Percentiles rank a stretch among this genome's conserved stretches.
Evolutionary conservation across 2,113 vertebrate species (phyloP).

Genomic region (Tyto alba): DNA sequence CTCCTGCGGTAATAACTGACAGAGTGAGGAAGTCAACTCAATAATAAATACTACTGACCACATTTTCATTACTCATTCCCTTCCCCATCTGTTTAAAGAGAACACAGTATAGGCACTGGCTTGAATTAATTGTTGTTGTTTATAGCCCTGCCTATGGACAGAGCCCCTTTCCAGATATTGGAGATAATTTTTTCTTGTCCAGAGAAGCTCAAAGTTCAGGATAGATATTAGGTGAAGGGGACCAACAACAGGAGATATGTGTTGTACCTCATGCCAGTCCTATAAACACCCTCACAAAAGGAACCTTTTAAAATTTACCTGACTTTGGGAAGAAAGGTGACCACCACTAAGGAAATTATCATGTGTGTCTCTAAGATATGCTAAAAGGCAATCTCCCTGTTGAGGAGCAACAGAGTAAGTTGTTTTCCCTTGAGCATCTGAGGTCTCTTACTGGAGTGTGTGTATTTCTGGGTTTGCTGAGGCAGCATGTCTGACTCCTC

Average conservation of each 20-base stretch:
- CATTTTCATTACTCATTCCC: background rate
- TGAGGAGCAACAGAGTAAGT: background rate
- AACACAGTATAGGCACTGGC: background rate
- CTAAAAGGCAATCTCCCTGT: background rate
- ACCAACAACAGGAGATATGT: background rate
- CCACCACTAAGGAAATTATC: background rate
- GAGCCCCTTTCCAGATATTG: background rate
- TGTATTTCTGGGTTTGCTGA: background rate
- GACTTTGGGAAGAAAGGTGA: background rate
- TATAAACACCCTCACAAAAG: background rate
- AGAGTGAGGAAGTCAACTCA: background rate
- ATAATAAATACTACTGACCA: background rate
- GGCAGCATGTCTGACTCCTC: background rate
- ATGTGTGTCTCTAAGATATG: background rate
- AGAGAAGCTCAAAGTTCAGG: background rate
- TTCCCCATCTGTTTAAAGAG: background rate
- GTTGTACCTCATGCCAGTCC: background rate
- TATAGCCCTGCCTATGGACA: background rate
- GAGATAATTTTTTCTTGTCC: background rate
- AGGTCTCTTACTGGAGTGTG: background rate
- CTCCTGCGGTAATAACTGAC: background rate
- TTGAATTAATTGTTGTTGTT: background rate
- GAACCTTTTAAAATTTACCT: background rate
- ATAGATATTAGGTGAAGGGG: background rate
- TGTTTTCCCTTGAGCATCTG: background rate